Evolutionary conservation across 2,888 invertebrate species (phyloP), one percentile per base, ranked within the genome.

Genomic region (Fragum sueziense): DNA sequence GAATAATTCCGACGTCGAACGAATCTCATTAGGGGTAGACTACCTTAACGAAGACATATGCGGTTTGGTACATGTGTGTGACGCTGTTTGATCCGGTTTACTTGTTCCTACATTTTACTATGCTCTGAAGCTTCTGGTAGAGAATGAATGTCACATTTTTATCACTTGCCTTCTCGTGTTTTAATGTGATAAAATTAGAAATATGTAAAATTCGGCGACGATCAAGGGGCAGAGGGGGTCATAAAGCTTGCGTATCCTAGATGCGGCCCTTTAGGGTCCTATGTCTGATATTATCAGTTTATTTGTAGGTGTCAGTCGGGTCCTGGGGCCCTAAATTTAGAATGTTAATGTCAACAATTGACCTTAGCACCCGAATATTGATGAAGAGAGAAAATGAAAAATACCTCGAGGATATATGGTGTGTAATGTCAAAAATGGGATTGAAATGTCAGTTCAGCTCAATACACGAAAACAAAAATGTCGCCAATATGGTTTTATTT

Each of bases 391-490:
- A 57, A 41, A 41, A 65, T 22, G n/a, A 37, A 61, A n/a, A 61
- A 29, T 7, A 61, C 14, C 65, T 33, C 27, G 37, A 37, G 41
- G 65, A 17, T 14, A 65, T 65, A 41, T 65, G 22, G 41, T 65
- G 65, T 65, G n/a, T 41, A 65, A 65, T 65, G 65, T 65, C 41
- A 65, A 65, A 41, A 0, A 27, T n/a, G 37, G 41, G 25, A 65
- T 65, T 65, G 65, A 65, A 65, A 65, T 37, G 65, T 65, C 65
- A 65, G 14, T 14, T 62, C n/a, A 17, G 34, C 34, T 9, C 62
- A 62, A 33, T 62, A 34, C 62, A 62, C n/a, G 9, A n/a, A 29
- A 62, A 62, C 27, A 57, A 29, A 57, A 27, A 57, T n/a, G n/a
- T n/a, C n/a, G n/a, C n/a, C n/a, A n/a, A n/a, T n/a, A n/a, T n/a